Base-by-base conservation (phyloP, 2,888 invertebrate species). In the Tachystola acroxantha region DNA sequence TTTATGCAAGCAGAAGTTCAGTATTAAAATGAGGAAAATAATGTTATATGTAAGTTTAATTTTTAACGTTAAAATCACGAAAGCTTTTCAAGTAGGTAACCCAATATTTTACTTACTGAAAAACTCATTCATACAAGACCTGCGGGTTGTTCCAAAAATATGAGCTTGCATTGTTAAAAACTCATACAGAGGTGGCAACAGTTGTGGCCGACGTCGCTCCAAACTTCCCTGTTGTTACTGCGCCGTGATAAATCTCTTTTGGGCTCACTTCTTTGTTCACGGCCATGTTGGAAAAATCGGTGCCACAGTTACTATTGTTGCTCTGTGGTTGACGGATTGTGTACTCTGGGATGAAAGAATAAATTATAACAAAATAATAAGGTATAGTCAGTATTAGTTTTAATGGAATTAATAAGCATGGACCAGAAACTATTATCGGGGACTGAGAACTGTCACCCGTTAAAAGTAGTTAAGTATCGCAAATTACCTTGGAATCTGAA, bases 201-300 rank as follows among this genome's bases (percentile, higher is more conserved):
- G 42, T 37, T 42, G 42, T 20, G 22, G 22, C 9, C 36, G 42
- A 39, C 36, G 42, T 42, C 5, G 33, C 36, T 50, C 42, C 37
- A 41, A 62, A 63, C 56, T 59, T 61, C 56, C 41, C 43, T 47
- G 52, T 57, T 56, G 58, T 62, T 55, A 48, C 51, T 57, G 50
- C 44, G 48, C 48, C 43, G 56, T 60, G 65, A 70, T 66, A 68
- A 67, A 70, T 65, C 51, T 61, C 48, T 51, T 39, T 45, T 44
- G 40, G 42, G 39, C 43, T 32, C 45, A 36, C 38, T 53, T 48
- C 55, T 56, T 68, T 67, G 67, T 62, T 57, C 53, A 50, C 48
- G 40, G 33, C 49, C 43, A 43, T 53, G 56, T 59, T 58, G 55
- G 56, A 51, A 53, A 60, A 64, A 67, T 53, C 43, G 43, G 52